Conservation (phyloP, 2,113 vertebrate genomes). For the Garra rufa region DNA sequence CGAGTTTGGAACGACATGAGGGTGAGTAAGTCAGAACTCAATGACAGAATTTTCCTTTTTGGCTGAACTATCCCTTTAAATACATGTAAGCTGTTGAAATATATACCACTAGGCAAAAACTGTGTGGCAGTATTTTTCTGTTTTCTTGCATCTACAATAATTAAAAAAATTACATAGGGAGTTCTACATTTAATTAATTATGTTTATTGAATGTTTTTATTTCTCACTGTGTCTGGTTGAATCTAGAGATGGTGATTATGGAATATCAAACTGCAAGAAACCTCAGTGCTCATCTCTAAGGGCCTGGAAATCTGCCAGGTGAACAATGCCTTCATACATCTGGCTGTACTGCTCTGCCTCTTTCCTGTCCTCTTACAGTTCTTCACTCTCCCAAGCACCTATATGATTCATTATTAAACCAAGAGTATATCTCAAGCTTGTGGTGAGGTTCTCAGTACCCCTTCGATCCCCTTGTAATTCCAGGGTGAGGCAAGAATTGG, state of each 20-base stretch:
- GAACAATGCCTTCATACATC: constrained; percentile 57
- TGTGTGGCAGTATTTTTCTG: no score
- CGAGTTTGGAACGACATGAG: no score
- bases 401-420: constrained; percentile 43
- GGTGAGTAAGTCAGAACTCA: no score
- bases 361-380: constrained; percentile 50
- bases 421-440: constrained; percentile 46
- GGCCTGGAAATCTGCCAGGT: constrained; percentile 62
- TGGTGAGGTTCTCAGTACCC: constrained; percentile 39
- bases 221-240: neutral
- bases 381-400: constrained; percentile 48
- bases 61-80: neutral
- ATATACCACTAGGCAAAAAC: neutral
- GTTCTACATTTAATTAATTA: neutral
- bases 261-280: constrained; percentile 53
- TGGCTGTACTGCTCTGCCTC: constrained; percentile 48
- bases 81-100: neutral
- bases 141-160: no score
- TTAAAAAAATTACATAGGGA: no score
- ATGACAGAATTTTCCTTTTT: no score
- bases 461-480: constrained; percentile 46
- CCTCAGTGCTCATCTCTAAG: constrained; percentile 43
- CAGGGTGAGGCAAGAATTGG: constrained; percentile 26
- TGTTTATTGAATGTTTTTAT: neutral
- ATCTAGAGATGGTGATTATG: constrained; percentile 37